phyloP scores from a whole-genome alignment of 1,140 invertebrate species.

The Drosophila paulistorum region DNA sequence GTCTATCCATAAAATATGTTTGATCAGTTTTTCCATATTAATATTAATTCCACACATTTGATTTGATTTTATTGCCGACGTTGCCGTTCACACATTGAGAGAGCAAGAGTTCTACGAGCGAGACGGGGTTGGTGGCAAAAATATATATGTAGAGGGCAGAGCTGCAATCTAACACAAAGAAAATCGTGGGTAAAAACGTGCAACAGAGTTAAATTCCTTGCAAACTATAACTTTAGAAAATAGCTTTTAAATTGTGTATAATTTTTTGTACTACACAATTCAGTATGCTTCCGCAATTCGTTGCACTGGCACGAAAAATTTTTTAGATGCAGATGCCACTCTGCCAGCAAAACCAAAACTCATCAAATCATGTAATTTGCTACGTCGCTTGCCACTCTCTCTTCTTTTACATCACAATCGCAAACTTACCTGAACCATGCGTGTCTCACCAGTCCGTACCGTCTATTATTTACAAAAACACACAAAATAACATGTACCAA shows the following conservation, averaged over 20 bases:
- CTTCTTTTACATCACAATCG: neutral
- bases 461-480: constrained; percentile 12
- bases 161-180: constrained; percentile 17
- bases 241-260: neutral
- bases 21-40: neutral
- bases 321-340: constrained; percentile 7
- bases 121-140: neutral
- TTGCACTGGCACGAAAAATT: neutral
- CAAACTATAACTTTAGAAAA: neutral
- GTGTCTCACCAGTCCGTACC: neutral
- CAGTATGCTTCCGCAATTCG: neutral
- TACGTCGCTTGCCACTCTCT: constrained; percentile 2
- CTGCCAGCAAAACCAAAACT: constrained; percentile 8
- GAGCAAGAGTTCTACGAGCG: constrained; percentile 7
- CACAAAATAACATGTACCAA: constrained; percentile 14
- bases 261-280: neutral
- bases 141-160: neutral
- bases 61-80: constrained; percentile 54
- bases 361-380: constrained; percentile 13
- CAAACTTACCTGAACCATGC: constrained; percentile 3
- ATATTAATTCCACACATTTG: constrained; percentile 10
- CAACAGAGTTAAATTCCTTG: neutral
- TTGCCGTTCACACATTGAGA: constrained; percentile 44
- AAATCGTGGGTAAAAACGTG: constrained; percentile 22
- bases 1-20: neutral